Conservation (phyloP, 2,888 invertebrate genomes). For the Drosophila siamana region DNA sequence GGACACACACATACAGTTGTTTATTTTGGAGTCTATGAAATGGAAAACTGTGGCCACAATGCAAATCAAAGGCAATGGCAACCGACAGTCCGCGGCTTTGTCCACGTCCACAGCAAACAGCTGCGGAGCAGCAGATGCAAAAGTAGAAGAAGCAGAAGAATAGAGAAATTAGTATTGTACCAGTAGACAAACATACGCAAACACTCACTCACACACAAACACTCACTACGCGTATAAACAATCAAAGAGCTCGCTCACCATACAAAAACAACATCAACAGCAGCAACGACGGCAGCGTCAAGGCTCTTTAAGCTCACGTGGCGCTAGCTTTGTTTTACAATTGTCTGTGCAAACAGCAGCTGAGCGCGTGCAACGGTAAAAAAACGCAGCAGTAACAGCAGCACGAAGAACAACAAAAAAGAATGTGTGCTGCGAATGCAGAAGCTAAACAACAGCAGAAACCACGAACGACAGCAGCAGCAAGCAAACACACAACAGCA, state of each 20-base stretch:
- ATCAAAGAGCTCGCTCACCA: conserved; percentile 38
- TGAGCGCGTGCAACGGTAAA: conserved; percentile 19
- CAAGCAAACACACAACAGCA: conserved; percentile 25
- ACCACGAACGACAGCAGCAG: conserved; percentile 33
- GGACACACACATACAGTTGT: background rate
- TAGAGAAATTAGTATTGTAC: conserved; percentile 49
- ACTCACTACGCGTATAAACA: conserved; percentile 31
- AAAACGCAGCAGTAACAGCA: conserved; percentile 36
- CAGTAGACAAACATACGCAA: background rate
- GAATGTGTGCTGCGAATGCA: conserved; percentile 29
- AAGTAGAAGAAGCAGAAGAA: conserved; percentile 11
- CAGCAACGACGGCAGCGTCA: conserved; percentile 20
- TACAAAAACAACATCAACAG: conserved; percentile 31
- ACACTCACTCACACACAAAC: background rate
- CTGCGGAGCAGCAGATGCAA: background rate
- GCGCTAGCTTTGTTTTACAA: conserved; percentile 57
- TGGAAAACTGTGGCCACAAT: conserved; percentile 41
- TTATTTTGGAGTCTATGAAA: conserved; percentile 15
- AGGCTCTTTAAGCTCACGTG: conserved; percentile 53
- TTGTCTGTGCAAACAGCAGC: conserved; percentile 54
- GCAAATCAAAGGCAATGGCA: conserved; percentile 47
- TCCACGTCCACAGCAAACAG: conserved; percentile 3
- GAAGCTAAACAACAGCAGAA: conserved; percentile 46
- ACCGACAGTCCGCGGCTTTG: conserved; percentile 12
- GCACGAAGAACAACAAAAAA: conserved; percentile 18